Conservation (phyloP, 2,888 invertebrate species). For the Chrysomela aeneicollis region DNA sequence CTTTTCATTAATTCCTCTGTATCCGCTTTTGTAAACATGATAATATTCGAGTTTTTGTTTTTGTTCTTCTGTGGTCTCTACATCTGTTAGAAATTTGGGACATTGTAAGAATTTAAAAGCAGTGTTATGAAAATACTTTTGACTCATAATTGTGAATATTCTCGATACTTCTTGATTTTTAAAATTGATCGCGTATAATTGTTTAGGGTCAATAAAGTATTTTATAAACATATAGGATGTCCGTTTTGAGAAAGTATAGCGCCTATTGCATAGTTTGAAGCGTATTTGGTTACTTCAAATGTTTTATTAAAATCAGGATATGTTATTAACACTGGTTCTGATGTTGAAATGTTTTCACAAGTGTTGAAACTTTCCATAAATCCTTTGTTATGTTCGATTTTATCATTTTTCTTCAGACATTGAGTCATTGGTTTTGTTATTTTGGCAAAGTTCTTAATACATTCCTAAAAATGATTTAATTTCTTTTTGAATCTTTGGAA, state of each 20-base stretch:
- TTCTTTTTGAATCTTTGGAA: conserved; percentile 38
- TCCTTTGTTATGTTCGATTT: conserved; percentile 19
- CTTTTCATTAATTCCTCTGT: neutral
- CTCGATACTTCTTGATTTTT: too few species aligned
- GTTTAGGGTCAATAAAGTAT: too few species aligned
- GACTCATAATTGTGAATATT: too few species aligned
- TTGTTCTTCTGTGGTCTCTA: too few species aligned
- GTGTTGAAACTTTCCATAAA: conserved; percentile 14
- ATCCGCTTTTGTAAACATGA: neutral
- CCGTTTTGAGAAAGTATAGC: conserved; percentile 18
- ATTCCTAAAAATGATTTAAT: conserved; percentile 40
- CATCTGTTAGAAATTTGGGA: too few species aligned
- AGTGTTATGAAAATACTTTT: neutral
- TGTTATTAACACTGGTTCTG: too few species aligned
- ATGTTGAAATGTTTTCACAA: conserved; percentile 13
- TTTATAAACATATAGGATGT: conserved; percentile 17
- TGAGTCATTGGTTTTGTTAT: conserved; percentile 35
- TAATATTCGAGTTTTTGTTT: neutral
- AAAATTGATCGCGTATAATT: too few species aligned
- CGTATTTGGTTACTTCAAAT: conserved; percentile 28
- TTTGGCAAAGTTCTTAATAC: conserved; percentile 36
- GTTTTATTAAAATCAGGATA: conserved; percentile 19
- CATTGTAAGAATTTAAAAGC: neutral
- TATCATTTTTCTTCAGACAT: conserved; percentile 35
- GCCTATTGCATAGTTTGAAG: conserved; percentile 22